Evolutionary conservation across 1,140 invertebrate species (phyloP).

Genomic region (Laodelphax striatellus): DNA sequence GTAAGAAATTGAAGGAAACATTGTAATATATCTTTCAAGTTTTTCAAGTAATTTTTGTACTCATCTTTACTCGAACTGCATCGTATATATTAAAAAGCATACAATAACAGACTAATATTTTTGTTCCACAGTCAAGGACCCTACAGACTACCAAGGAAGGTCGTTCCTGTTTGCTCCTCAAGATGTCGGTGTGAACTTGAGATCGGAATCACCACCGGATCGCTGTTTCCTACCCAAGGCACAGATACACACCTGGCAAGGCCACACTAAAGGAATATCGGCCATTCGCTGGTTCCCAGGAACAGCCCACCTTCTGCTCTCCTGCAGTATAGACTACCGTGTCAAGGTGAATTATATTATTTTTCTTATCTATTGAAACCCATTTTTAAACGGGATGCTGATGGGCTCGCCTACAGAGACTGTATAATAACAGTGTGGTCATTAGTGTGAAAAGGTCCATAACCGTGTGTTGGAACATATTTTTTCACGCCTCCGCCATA

Average conservation of each 20-base stretch:
- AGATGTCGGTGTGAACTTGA: constrained; percentile 90
- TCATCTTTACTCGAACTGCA: no score
- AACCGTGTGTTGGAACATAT: no score
- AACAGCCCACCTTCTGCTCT: constrained; percentile 89
- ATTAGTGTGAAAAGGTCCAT: no score
- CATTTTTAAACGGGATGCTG: neutral
- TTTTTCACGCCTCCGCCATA: no score
- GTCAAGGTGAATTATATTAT: constrained; percentile 60
- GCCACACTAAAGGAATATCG: constrained; percentile 94
- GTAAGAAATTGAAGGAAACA: no score
- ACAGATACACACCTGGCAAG: constrained; percentile 92
- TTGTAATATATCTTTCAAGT: no score
- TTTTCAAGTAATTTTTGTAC: no score
- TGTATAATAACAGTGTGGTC: no score
- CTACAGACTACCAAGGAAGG: constrained; percentile 91
- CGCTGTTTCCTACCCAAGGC: constrained; percentile 97
- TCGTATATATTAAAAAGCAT: no score
- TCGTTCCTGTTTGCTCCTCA: constrained; percentile 90
- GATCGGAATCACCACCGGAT: constrained; percentile 81
- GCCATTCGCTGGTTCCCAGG: constrained; percentile 92
- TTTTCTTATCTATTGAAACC: neutral
- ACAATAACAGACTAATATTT: no score
- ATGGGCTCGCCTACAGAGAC: neutral
- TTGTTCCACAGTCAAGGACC: constrained; percentile 69
- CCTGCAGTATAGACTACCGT: constrained; percentile 92